Conservation (phyloP, 2,113 vertebrate genomes). For the Megaleporinus macrocephalus region DNA sequence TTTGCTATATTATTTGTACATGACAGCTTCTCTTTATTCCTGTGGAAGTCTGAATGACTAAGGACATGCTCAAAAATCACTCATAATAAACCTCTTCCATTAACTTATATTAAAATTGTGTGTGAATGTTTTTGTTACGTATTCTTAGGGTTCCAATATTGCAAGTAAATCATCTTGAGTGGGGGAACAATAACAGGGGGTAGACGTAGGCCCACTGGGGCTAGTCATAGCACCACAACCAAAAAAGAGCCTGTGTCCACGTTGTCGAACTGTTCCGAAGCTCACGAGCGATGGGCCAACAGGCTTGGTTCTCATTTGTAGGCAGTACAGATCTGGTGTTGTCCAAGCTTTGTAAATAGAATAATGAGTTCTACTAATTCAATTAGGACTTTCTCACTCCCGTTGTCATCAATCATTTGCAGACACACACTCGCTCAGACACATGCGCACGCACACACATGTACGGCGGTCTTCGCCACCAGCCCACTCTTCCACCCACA, state of each 20-base stretch:
- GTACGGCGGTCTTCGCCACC: conserved; percentile 10
- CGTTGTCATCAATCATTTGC: conserved; percentile 28
- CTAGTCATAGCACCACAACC: too few relatives aligned
- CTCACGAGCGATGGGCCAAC: not conserved
- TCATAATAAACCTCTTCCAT: too few relatives aligned
- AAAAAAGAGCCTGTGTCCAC: not conserved
- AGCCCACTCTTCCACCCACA: conserved; percentile 39
- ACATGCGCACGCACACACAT: not conserved
- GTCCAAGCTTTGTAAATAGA: conserved; percentile 7
- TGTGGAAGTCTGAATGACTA: too few relatives aligned
- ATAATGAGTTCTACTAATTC: conserved; percentile 11
- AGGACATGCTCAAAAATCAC: too few relatives aligned
- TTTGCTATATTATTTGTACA: too few relatives aligned
- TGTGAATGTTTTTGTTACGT: too few relatives aligned
- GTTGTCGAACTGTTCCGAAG: not conserved
- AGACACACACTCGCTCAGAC: conserved; percentile 13
- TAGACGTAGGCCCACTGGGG: too few relatives aligned
- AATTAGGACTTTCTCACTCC: conserved; percentile 8
- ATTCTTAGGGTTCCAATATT: too few relatives aligned
- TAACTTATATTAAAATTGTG: too few relatives aligned
- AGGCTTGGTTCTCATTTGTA: not conserved
- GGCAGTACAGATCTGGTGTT: not conserved
- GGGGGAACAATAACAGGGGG: too few relatives aligned
- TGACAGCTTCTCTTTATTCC: too few relatives aligned
- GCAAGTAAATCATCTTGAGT: too few relatives aligned